Conservation (phyloP, 35 echinoderm and acorn worm species). For the Stichopus chloronotus region DNA sequence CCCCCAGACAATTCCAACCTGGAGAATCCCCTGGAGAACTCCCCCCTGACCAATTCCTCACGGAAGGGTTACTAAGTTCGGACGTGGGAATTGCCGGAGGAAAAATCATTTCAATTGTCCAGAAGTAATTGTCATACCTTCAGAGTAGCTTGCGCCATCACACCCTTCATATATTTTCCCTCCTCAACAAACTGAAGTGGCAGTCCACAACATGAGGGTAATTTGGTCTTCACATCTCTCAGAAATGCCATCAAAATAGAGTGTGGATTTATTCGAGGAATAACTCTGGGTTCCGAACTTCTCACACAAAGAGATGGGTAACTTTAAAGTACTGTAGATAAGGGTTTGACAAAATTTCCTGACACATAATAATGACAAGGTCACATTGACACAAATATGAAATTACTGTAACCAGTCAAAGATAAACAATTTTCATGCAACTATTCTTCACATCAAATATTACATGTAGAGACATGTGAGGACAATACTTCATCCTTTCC, state of each 20-base stretch:
- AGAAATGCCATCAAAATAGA: conserved; percentile 75
- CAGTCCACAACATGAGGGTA: conserved; percentile 59
- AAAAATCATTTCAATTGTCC: too few species aligned
- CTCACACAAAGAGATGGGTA: conserved; percentile 78
- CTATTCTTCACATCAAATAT: too few species aligned
- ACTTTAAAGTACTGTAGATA: conserved; percentile 13
- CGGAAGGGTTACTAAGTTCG: too few species aligned
- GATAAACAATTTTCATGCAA: too few species aligned
- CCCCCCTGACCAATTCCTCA: too few species aligned
- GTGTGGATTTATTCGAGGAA: conserved; percentile 60
- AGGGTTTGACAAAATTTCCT: too few species aligned
- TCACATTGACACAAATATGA: background rate
- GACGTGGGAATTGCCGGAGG: too few species aligned
- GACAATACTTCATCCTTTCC: too few species aligned
- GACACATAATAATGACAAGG: background rate
- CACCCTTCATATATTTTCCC: conserved; percentile 11
- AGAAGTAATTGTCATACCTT: background rate
- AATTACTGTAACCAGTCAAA: background rate
- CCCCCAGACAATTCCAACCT: too few species aligned
- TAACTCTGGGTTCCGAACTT: conserved; percentile 52
- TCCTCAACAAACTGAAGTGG: conserved; percentile 28
- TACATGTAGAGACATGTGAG: too few species aligned
- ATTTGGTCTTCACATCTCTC: conserved; percentile 59
- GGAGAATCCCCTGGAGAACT: too few species aligned
- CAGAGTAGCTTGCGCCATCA: conserved; percentile 2